Evolutionary conservation across 2,113 vertebrate species (phyloP).

Genomic region (Eonycteris spelaea): DNA sequence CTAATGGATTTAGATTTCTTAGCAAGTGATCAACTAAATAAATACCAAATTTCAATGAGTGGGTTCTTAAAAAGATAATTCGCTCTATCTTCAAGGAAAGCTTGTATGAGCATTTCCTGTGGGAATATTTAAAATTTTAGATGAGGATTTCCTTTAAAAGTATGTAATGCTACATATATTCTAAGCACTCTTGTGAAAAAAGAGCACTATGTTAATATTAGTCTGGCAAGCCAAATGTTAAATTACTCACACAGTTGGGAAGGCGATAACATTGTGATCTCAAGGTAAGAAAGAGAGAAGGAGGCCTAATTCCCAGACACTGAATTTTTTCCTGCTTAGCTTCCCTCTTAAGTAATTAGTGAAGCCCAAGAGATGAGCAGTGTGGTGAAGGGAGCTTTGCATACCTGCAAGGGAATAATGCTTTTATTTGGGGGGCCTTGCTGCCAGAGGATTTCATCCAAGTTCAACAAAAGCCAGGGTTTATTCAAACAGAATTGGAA

Average conservation of each 20-base stretch:
- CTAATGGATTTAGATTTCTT: constrained; percentile 24
- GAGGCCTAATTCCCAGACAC: constrained; percentile 34
- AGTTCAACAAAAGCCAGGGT: constrained; percentile 65
- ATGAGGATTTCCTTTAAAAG: constrained; percentile 27
- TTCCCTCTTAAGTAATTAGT: constrained; percentile 63
- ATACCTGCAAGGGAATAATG: constrained; percentile 61
- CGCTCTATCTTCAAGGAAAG: not conserved
- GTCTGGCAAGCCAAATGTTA: constrained; percentile 28
- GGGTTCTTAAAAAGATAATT: not conserved
- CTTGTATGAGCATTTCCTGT: not conserved
- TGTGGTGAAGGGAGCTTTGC: not conserved
- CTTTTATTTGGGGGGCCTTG: constrained; percentile 66
- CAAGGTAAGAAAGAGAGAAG: constrained; percentile 47
- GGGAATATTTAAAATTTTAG: constrained; percentile 41
- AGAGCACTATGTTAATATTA: constrained; percentile 6
- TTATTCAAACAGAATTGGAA: constrained; percentile 72
- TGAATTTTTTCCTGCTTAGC: constrained; percentile 59
- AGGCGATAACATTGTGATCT: constrained; percentile 60
- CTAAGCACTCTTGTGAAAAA: constrained; percentile 37
- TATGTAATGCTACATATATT: not conserved
- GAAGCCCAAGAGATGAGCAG: constrained; percentile 56
- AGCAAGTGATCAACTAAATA: not conserved
- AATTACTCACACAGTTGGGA: constrained; percentile 52
- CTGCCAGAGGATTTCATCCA: constrained; percentile 71
- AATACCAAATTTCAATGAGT: constrained; percentile 1